Conservation (phyloP, 2,113 vertebrate species). For the Galeopterus variegatus region DNA sequence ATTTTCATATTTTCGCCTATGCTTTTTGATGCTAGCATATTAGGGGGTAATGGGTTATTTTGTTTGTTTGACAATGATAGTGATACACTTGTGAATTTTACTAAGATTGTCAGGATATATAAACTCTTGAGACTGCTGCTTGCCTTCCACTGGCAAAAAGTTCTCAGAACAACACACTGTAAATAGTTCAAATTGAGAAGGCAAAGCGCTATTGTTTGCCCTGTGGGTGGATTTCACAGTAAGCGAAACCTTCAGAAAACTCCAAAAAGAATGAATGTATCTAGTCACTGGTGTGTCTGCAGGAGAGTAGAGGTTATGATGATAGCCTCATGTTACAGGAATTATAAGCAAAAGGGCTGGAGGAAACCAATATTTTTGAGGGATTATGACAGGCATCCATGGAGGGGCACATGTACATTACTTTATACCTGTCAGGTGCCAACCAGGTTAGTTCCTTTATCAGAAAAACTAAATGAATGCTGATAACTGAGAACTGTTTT, state of each 20-base stretch:
- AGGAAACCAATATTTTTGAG: constrained; percentile 74
- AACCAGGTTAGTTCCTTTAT: constrained; percentile 65
- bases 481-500: constrained; percentile 66
- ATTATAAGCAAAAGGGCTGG: constrained; percentile 75
- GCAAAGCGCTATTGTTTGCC: constrained; percentile 54
- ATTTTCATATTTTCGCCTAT: neutral
- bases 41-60: neutral
- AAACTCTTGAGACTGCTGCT: neutral
- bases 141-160: constrained; percentile 47
- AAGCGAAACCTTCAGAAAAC: constrained; percentile 58
- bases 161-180: constrained; percentile 33
- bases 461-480: neutral
- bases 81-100: neutral
- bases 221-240: constrained; percentile 65
- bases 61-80: neutral
- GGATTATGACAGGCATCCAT: constrained; percentile 65
- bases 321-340: constrained; percentile 66
- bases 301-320: constrained; percentile 61
- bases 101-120: neutral
- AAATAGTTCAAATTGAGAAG: constrained; percentile 63
- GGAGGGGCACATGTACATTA: constrained; percentile 52
- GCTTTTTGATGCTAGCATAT: neutral
- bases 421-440: constrained; percentile 68
- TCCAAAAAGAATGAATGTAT: constrained; percentile 62
- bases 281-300: constrained; percentile 68